Evolutionary conservation across 23 tunicate genomes (phyloP), one percentile per base, ranked within the genome.

Genomic region (Halocynthia roretzi): DNA sequence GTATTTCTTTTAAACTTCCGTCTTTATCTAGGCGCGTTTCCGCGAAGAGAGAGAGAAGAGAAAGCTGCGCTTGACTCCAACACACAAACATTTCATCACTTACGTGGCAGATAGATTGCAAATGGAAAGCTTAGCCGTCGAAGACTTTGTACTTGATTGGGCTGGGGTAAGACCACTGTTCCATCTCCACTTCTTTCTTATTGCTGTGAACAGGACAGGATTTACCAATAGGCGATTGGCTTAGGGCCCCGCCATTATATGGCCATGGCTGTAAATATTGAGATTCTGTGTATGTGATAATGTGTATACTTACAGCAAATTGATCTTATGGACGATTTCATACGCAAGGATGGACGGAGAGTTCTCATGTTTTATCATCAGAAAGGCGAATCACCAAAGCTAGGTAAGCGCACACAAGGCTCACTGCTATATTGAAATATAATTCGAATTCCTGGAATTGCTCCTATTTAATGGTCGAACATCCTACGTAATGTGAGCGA

Each of bases 371-470:
- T 92, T 54, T 86, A 76, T 56, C 82, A 86, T 50, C 98, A 92
- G 80, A 83, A 82, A 68, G 98, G 98, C 65, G 98, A 86, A 86
- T 79, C 92, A 14, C 98, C 98, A 53, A 92, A 92, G 72, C 56
- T 92, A 6, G 98, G 98, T 89, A 61, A 14, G 78, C 55, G n/a
- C n/a, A n/a, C n/a, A 31, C 4, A 31, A 31, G 2, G 44, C 44
- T 31, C 44, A 31, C 44, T 31, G 44, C 1, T 31, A 31, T 31
- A 31, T 31, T 31, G 2, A 31, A 31, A 31, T 31, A 31, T 31
- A 31, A 1, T 31, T 31, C 44, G 44, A 1, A 31, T 31, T 31
- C 44, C 44, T 2, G 2, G 2, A 31, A 31, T 31, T 31, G 44
- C 44, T 31, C 44, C 44, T 31, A 31, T 31, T 31, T 31, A 31